These are phyloP conservation scores for Linyphia triangularis DNA, from an alignment of 2,888 invertebrate species.

Conservation along the genomic window DNA sequence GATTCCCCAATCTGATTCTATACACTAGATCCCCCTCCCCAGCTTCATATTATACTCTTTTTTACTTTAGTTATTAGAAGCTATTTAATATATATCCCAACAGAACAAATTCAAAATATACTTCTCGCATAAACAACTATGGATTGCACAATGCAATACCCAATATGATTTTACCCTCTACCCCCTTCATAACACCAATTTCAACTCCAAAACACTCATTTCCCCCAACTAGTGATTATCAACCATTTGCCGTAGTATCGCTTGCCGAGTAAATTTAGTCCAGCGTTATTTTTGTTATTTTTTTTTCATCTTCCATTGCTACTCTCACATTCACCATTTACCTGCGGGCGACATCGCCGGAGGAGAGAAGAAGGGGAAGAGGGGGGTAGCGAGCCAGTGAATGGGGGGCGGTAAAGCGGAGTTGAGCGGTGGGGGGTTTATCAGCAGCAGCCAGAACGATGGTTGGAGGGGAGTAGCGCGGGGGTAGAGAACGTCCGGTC, in stretches of 20 bases:
- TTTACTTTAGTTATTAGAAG: too few species aligned
- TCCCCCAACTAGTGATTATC: conserved; percentile 31
- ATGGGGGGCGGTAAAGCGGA: background rate
- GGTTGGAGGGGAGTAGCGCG: background rate
- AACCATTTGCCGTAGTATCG: conserved; percentile 45
- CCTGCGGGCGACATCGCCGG: conserved; percentile 69
- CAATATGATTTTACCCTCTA: background rate
- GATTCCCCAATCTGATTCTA: too few species aligned
- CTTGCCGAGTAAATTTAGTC: conserved; percentile 35
- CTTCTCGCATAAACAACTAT: too few species aligned
- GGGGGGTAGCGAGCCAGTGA: background rate
- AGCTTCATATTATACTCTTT: too few species aligned
- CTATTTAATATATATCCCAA: too few species aligned
- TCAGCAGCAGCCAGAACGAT: conserved; percentile 68
- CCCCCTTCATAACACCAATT: background rate
- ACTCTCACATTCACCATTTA: conserved; percentile 35
- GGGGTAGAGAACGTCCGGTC: conserved; percentile 60
- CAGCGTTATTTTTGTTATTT: conserved; percentile 6
- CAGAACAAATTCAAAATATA: too few species aligned
- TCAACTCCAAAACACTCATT: background rate
- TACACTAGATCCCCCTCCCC: too few species aligned
- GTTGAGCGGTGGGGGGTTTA: conserved; percentile 64
- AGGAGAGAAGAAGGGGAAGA: conserved; percentile 9
- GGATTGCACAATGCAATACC: too few species aligned
- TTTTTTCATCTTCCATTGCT: conserved; percentile 6